Evolutionary conservation across 2,797 vertebrate species (phyloP).

Genomic region (Crenuchus spilurus): DNA sequence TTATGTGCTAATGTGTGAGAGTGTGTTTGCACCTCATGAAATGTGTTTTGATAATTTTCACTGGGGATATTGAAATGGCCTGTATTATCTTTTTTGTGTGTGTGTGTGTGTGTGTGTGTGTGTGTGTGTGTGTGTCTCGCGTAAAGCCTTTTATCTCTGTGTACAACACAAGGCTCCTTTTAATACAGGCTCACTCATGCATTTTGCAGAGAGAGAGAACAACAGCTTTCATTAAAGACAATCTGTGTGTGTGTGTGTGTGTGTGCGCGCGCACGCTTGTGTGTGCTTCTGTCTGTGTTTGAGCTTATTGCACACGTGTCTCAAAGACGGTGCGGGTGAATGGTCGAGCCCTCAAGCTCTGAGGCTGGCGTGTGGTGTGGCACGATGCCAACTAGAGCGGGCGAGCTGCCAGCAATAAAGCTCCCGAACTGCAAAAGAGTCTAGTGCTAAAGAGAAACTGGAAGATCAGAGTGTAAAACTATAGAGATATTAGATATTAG

Average conservation of each 20-base stretch:
- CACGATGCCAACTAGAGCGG: constrained; percentile 49
- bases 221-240: constrained; percentile 53
- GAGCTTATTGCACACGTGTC: constrained; percentile 37
- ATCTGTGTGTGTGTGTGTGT: constrained; percentile 27
- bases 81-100: constrained; percentile 35
- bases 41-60: constrained; percentile 47
- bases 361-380: constrained; percentile 41
- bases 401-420: constrained; percentile 36
- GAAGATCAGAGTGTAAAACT: constrained; percentile 15
- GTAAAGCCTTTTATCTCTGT: constrained; percentile 50
- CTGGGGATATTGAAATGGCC: constrained; percentile 52
- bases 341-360: constrained; percentile 49
- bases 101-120: constrained; percentile 15
- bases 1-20: constrained; percentile 19
- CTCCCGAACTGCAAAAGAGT: constrained; percentile 26
- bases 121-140: constrained; percentile 37
- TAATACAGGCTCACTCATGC: constrained; percentile 63
- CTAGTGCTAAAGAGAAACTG: constrained; percentile 21
- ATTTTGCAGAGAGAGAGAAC: constrained; percentile 48
- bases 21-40: constrained; percentile 39
- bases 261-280: not conserved
- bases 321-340: constrained; percentile 44
- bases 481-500: not conserved
- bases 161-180: constrained; percentile 51
- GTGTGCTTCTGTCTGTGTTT: not conserved